phyloP scores from a whole-genome alignment of 2,797 vertebrate genomes.

The Aplochiton taeniatus region DNA sequence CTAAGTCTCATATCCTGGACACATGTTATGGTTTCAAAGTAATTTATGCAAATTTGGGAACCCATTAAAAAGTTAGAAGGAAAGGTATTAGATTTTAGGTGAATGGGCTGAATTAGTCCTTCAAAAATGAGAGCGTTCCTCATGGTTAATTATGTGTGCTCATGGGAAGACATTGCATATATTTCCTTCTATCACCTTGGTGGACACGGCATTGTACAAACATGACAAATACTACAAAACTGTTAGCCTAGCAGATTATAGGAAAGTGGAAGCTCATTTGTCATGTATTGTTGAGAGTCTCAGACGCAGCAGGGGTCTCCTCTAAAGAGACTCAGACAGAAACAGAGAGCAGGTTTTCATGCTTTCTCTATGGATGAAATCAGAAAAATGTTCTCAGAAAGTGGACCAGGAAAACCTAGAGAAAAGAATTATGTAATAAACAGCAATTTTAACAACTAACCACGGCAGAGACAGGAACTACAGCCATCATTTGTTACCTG shows the following conservation, averaged over 20 bases:
- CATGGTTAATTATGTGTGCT: not conserved
- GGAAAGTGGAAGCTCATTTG: slow-evolving; percentile 24
- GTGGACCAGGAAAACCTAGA: slow-evolving; percentile 29
- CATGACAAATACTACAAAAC: slow-evolving; percentile 36
- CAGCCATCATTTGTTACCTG: slow-evolving; percentile 8
- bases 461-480: slow-evolving; percentile 32
- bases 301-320: slow-evolving; percentile 17
- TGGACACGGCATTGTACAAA: too few species aligned
- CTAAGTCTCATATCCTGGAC: slow-evolving; percentile 57
- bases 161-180: slow-evolving; percentile 15
- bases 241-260: slow-evolving; percentile 38
- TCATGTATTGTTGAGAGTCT: slow-evolving; percentile 36
- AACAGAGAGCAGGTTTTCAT: slow-evolving; percentile 20
- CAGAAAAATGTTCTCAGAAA: slow-evolving; percentile 28
- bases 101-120: not conserved
- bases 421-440: slow-evolving; percentile 44
- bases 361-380: slow-evolving; percentile 20
- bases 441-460: slow-evolving; percentile 40
- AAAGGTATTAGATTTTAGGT: not conserved
- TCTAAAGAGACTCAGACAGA: slow-evolving; percentile 34
- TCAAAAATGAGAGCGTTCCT: not conserved
- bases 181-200: slow-evolving; percentile 6
- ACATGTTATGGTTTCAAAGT: slow-evolving; percentile 52
- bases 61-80: slow-evolving; percentile 11
- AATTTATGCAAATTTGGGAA: slow-evolving; percentile 41